These are phyloP conservation scores for Hemithea aestivaria DNA, from an alignment of 2,888 invertebrate genomes.

Conservation along the genomic window DNA sequence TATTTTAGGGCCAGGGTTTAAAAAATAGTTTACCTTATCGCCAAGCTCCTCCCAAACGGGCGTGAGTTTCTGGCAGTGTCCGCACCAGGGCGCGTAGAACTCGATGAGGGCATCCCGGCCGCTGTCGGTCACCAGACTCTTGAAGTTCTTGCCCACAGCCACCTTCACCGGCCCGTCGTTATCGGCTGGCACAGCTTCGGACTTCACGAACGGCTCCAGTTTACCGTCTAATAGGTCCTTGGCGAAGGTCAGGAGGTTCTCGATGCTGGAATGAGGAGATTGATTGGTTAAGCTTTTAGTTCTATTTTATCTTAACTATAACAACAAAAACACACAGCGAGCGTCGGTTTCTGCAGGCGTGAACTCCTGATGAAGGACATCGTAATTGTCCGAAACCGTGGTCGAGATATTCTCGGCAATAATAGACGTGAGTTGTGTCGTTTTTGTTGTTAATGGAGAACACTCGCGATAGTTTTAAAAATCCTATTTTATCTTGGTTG, in stretches of 20 bases:
- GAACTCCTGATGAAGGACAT: too few species aligned
- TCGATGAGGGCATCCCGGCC: constrained; percentile 96
- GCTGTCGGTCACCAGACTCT: constrained; percentile 93
- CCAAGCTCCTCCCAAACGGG: constrained; percentile 97
- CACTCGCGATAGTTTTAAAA: too few species aligned
- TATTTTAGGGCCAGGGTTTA: too few species aligned
- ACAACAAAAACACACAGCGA: too few species aligned
- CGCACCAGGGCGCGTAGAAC: constrained; percentile 99
- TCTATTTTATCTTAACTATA: too few species aligned
- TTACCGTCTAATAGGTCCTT: constrained; percentile 89
- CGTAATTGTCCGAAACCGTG: too few species aligned
- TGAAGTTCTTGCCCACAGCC: constrained; percentile 98
- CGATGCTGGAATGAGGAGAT: constrained; percentile 81
- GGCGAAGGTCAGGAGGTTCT: constrained; percentile 90
- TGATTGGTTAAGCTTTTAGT: too few species aligned
- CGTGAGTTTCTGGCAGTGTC: constrained; percentile 97
- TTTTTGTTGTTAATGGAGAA: too few species aligned
- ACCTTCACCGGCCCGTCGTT: constrained; percentile 91
- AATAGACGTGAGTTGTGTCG: too few species aligned
- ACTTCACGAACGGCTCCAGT: constrained; percentile 95
- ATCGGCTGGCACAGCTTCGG: constrained; percentile 90
- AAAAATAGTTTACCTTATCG: constrained; percentile 79
- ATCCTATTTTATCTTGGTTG: too few species aligned
- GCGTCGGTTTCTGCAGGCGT: too few species aligned
- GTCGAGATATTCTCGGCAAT: too few species aligned